These are phyloP conservation scores for Platichthys stellatus DNA, from an alignment of 2,113 vertebrate genomes.

Conservation along the genomic window DNA sequence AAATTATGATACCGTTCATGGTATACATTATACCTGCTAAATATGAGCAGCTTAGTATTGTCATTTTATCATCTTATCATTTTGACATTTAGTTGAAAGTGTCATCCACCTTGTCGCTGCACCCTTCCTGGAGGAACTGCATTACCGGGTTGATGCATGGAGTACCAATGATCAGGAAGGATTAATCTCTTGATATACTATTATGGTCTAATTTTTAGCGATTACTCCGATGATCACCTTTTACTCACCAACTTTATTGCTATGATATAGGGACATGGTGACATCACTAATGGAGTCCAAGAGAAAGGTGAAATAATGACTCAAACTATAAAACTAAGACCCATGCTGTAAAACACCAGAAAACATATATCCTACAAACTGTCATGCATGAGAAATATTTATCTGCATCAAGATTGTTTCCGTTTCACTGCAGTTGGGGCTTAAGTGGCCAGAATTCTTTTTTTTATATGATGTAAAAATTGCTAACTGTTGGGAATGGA, in stretches of 20 bases:
- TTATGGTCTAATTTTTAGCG: too few species aligned
- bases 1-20: too few species aligned
- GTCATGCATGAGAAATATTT: neutral
- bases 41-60: neutral
- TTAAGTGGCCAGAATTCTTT: neutral
- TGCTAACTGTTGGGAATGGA: neutral
- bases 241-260: neutral
- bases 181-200: too few species aligned
- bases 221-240: neutral
- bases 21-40: neutral
- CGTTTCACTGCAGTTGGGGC: neutral
- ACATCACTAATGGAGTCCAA: neutral
- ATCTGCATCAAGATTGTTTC: neutral
- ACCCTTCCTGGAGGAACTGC: too few species aligned
- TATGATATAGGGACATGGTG: neutral
- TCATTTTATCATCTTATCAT: too few species aligned
- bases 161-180: too few species aligned
- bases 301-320: constrained; percentile 2
- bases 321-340: neutral
- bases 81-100: too few species aligned
- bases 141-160: too few species aligned
- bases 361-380: neutral
- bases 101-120: too few species aligned
- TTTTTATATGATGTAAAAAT: neutral
- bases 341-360: constrained; percentile 15